Evolutionary conservation across 2,797 vertebrate genomes (phyloP), one percentile per base, ranked within the genome.

Genomic region (Gastrophryne carolinensis): DNA sequence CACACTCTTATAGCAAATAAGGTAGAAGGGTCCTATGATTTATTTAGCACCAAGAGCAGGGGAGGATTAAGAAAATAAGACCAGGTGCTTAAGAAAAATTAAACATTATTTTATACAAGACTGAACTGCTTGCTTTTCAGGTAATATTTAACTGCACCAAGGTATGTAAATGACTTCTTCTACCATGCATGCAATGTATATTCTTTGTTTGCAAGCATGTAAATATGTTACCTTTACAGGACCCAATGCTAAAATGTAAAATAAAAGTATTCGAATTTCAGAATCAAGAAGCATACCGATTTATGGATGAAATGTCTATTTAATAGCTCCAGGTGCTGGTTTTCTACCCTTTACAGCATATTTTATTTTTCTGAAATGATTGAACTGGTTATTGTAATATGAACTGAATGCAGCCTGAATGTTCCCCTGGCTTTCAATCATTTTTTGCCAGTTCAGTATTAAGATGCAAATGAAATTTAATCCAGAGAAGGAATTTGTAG

Each of bases 381-480:
- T 69, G 73, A 76, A 62, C 56, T 67, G 66, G 66, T 77, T 77
- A 77, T 77, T 53, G 29, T 77, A 71, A 77, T 71, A 64, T 71
- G 27, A 77, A 77, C 29, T 63, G 58, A 71, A 57, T 35, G 50
- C 29, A 71, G 50, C 52, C 50, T 71, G 34, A 70, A 70, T 44
- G 56, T 62, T 54, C 58, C 23, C 15, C 64, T 64, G 66, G 23
- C 74, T 63, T 77, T 71, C 66, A 77, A 71, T 77, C 60, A 71
- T 29, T 70, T 77, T 39, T 49, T 71, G 58, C 66, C 23, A 67
- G 49, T 71, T 60, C 74, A 77, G 64, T 77, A 65, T 77, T 77
- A 71, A 63, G 70, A 77, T 77, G 74, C 66, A 71, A 77, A 77
- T 77, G 50, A 77, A 77, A 64, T 77, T 71, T 77, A 71, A 77